phyloP scores from a whole-genome alignment of 2,113 vertebrate genomes.

The Rattus rattus region DNA sequence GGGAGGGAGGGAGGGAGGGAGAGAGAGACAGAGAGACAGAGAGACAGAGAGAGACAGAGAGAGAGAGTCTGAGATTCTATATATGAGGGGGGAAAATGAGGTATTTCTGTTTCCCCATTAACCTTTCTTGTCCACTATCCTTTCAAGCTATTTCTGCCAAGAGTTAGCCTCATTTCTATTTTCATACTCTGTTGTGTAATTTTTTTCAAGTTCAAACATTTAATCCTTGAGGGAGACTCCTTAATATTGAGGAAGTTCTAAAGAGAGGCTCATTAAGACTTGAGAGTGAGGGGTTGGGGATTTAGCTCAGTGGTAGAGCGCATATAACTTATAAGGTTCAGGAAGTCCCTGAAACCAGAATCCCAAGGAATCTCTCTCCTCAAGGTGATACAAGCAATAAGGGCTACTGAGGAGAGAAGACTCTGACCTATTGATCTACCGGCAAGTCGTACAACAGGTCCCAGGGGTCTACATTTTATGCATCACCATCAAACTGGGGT shows the following conservation, averaged over 20 bases:
- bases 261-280: neutral
- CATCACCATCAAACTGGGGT: too few species aligned
- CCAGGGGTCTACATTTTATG: neutral
- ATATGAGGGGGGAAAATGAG: neutral
- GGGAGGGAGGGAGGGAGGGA: too few species aligned
- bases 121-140: neutral
- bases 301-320: too few species aligned
- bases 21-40: too few species aligned
- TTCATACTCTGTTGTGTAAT: neutral
- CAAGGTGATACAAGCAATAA: neutral
- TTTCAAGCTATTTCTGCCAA: neutral
- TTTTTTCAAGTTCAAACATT: neutral
- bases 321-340: neutral
- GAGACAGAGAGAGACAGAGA: neutral
- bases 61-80: neutral
- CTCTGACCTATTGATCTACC: neutral
- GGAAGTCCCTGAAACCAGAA: neutral
- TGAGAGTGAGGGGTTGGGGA: too few species aligned
- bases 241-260: neutral
- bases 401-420: neutral
- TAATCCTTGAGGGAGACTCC: too few species aligned
- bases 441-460: neutral
- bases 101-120: neutral
- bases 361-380: neutral
- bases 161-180: neutral